These are phyloP conservation scores for Pongo abelii DNA, from an alignment of 2,113 vertebrate species.

Conservation along the genomic window DNA sequence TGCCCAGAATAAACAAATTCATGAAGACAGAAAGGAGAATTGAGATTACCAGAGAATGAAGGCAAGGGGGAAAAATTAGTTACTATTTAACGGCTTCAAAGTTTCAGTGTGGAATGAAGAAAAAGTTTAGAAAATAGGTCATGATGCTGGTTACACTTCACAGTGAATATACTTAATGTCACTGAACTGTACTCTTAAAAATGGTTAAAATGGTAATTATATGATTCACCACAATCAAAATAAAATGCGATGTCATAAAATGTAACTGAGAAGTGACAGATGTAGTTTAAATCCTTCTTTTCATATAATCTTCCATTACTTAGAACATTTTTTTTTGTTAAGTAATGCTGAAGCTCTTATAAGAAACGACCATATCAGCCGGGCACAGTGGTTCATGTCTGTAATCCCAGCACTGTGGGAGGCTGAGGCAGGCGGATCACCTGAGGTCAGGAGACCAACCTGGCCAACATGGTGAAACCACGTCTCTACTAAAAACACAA, in stretches of 20 bases:
- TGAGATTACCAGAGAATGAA: not conserved
- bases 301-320: not conserved
- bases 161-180: not conserved
- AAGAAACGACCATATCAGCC: not conserved
- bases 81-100: not conserved
- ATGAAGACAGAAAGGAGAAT: not conserved
- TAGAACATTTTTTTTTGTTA: not conserved
- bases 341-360: not conserved
- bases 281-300: not conserved
- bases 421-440: too few species aligned
- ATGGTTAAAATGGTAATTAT: not conserved
- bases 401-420: too few species aligned
- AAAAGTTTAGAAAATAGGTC: not conserved
- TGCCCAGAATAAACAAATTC: not conserved
- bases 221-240: not conserved
- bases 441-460: too few species aligned
- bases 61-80: not conserved
- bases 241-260: not conserved
- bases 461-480: too few species aligned
- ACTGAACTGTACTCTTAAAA: not conserved
- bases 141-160: not conserved
- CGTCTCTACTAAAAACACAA: too few species aligned
- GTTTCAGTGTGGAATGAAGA: not conserved
- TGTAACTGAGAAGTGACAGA: not conserved
- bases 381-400: too few species aligned